Base-by-base conservation (phyloP, 2,797 vertebrate genomes). In the Micromesistius poutassou region DNA sequence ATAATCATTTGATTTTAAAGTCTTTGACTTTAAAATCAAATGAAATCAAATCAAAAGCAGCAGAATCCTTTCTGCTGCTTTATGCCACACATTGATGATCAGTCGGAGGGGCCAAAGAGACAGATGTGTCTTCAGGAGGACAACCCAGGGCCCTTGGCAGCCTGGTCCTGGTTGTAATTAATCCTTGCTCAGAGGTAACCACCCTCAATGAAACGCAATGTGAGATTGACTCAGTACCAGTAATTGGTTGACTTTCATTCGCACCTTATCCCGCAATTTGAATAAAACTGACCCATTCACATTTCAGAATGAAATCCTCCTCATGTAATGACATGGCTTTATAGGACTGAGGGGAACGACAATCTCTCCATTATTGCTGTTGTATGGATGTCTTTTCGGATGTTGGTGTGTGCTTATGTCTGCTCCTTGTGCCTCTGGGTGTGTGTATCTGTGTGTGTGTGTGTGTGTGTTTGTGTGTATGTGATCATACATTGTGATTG, bases 231-330 rank as follows among this genome's bases (percentile, higher is more conserved):
- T 35, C 62, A 3, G 36, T 70, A 74, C 82, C 78, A 74, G 79
- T 86, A 82, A 88, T 83, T 81, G 83, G 80, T 74, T 84, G 79
- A 74, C 75, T 87, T 76, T 81, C 75, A 81, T 72, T 80, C 3
- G 2, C 73, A 14, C 77, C 76, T 81, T 71, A 40, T 25, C 40
- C 72, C 75, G 50, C 14, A 74, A 84, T 82, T 82, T 85, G 36
- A 87, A 85, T 81, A 73, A 62, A 73, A 87, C 82, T 76, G 77
- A 85, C n/a, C 38, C 30, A 76, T 80, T 84, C 75, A 78, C 79
- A 68, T 55, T 83, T 73, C 74, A 33, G 72, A 71, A 74, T 80
- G 75, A 82, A 83, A 83, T 83, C 77, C 71, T 46, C 30, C 46
- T 84, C 28, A 9, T 81, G 50, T 86, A 85, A 86, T 80, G 77